Conservation (phyloP, 2,888 invertebrate genomes). For the Sarcophaga caerulescens region DNA sequence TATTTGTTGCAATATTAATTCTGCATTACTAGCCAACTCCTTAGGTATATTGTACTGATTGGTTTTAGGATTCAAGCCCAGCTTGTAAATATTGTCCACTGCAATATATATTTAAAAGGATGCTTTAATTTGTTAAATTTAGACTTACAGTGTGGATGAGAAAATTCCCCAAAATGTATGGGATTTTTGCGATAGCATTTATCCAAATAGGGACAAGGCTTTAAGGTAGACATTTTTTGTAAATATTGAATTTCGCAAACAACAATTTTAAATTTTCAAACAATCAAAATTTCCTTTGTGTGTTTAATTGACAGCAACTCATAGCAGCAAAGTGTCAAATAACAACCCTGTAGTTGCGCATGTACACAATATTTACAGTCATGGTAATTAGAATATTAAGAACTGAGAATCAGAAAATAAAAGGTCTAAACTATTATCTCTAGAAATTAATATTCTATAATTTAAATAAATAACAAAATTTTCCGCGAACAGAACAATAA, state of each 20-base stretch:
- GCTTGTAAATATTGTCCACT: conserved; percentile 86
- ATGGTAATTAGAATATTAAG: too few relatives aligned
- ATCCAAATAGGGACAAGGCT: conserved; percentile 88
- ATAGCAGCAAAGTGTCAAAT: not conserved
- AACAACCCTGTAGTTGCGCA: too few relatives aligned
- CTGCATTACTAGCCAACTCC: conserved; percentile 82
- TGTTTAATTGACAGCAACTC: not conserved
- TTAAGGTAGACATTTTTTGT: conserved; percentile 72
- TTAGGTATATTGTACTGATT: conserved; percentile 83
- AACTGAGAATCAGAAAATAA: too few relatives aligned
- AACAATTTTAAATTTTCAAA: conserved; percentile 28
- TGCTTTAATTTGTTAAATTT: not conserved
- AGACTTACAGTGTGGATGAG: conserved; percentile 88
- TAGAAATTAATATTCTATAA: too few relatives aligned
- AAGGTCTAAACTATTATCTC: too few relatives aligned
- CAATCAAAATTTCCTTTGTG: not conserved
- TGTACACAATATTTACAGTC: too few relatives aligned
- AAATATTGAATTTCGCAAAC: not conserved
- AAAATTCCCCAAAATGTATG: conserved; percentile 90
- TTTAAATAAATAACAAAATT: too few relatives aligned
- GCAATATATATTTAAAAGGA: conserved; percentile 69
- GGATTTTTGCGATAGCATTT: conserved; percentile 93
- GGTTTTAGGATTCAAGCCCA: conserved; percentile 78
- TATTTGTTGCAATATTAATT: conserved; percentile 85
- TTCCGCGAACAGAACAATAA: too few relatives aligned